phyloP scores from a whole-genome alignment of 2,888 invertebrate genomes.

The Cataglyphis altisquamis region DNA sequence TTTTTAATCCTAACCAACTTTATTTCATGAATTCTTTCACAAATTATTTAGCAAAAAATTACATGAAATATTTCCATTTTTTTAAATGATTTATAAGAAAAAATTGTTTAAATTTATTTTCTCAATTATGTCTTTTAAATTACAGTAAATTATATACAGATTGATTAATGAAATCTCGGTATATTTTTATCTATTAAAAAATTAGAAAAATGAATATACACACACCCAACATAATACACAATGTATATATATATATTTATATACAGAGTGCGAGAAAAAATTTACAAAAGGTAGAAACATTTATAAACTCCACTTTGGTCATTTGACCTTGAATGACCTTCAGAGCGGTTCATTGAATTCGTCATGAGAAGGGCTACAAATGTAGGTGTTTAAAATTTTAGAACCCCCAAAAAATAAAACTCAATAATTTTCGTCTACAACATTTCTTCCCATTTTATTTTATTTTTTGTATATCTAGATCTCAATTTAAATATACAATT shows the following conservation, averaged over 20 bases:
- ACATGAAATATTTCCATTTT: background rate
- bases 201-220: background rate
- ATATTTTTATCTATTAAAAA: background rate
- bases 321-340: too few species aligned
- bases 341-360: too few species aligned
- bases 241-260: background rate
- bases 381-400: too few species aligned
- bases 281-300: too few species aligned
- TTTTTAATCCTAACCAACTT: constrained; percentile 29
- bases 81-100: background rate
- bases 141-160: background rate
- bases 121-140: background rate
- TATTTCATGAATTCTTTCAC: background rate
- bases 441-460: too few species aligned
- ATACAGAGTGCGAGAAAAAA: background rate
- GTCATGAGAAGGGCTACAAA: too few species aligned
- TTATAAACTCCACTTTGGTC: too few species aligned
- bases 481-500: too few species aligned
- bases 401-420: too few species aligned
- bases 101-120: background rate
- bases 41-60: background rate
- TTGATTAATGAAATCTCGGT: background rate
- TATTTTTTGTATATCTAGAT: too few species aligned
- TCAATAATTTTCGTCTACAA: too few species aligned
- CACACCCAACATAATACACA: background rate